Base-by-base conservation (phyloP, 2,113 vertebrate species). In the Oxygymnocypris stewartii region DNA sequence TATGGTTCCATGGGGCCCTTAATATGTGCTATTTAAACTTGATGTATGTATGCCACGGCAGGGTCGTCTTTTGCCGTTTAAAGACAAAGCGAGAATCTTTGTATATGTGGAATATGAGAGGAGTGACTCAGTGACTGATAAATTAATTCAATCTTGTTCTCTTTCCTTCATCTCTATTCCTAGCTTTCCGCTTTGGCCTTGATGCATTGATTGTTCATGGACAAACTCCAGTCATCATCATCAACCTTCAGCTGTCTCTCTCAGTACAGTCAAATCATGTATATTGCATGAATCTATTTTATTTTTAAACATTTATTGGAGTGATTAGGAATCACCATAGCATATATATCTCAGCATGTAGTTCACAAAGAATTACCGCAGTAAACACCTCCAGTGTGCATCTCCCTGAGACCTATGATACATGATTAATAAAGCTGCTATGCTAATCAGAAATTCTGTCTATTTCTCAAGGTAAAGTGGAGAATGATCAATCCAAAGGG, bases 121-220 rank as follows among this genome's bases (percentile, higher is more conserved):
- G 65, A 67, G 65, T 67, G 28, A 67, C 63, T 16, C 28, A 67
- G 13, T 31, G 28, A 16, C 65, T 16, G 13, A 35, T 18, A 23
- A 6, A 54, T 18, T 44, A 0, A n/a, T 10, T 31, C 23, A 61
- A 4, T 49, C 44, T 73, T 14, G 13, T 16, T 71, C 0, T 35
- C 7, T 86, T 42, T 35, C 47, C 71, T 12, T 18, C 25, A 65
- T 65, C 63, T 65, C 10, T 18, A 37, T 69, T 35, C 40, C 42
- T 44, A n/a, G 18, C 49, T 44, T 37, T 61, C 90, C 85, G 87
- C 88, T 90, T 84, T 88, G 88, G 89, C 89, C 90, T 92, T 90
- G 89, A 79, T 90, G 79, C 88, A 91, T 89, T 91, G 89, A 89
- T 89, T 87, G 86, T 91, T 92, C 87, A 91, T 35, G 40, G 83